Evolutionary conservation across 2,113 vertebrate genomes (phyloP), one percentile per base, ranked within the genome.

Genomic region (Cranoglanis bouderius): DNA sequence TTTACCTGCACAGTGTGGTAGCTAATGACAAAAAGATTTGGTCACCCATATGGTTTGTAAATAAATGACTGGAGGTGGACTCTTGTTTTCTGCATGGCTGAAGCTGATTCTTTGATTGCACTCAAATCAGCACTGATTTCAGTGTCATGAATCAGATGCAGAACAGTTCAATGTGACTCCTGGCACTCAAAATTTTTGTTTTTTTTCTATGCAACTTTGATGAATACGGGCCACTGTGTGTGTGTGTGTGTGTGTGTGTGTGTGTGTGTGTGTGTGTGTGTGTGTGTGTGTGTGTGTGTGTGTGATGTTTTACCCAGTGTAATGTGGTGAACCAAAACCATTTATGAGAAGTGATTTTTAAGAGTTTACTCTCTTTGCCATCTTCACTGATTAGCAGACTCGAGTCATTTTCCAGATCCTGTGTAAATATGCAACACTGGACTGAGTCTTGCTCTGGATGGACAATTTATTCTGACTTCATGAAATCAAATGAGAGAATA

Each of bases 371-470:
- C 4, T 40, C 46, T 55, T 49, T 85, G 18, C 67, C 24, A 49
- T 67, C 75, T 19, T 87, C 89, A 90, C 94, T 93, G 82, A 95
- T 94, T 94, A 93, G 92, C 86, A 86, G 83, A 10, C 67, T 86
- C 88, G 91, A 85, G 92, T 93, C 94, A 94, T 93, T 26, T 94
- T 93, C 92, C 86, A 87, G 88, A 86, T 87, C 88, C 88, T 87
- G 90, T 92, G 94, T 93, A 94, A 94, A 94, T 94, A 94, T 94
- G 93, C 93, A 94, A 94, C 92, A 93, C 85, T 88, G 90, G 85
- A 88, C 91, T 89, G 92, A 93, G 92, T 95, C 93, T 83, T 88
- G 91, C 90, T 85, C 82, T 57, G 90, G 90, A 82, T 86, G n/a
- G 90, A 81, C 93, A 93, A 95, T 89, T 86, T 92, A 95, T 77